These are phyloP conservation scores for Tenebrio molitor DNA, from an alignment of 1,140 invertebrate genomes.

Conservation along the genomic window DNA sequence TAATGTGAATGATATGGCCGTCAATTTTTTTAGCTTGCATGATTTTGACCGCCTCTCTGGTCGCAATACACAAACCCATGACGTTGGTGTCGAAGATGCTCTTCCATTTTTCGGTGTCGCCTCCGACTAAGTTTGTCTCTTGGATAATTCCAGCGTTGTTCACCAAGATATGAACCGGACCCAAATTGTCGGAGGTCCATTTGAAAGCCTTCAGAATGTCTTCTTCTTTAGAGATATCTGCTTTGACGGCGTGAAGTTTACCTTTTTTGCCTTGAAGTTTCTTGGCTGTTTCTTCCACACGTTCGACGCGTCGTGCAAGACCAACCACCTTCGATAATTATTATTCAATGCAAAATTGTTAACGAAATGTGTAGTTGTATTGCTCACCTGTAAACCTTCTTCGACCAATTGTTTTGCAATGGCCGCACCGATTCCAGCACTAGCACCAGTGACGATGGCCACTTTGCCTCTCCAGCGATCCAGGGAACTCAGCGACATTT, in stretches of 20 bases:
- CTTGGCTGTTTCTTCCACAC: conserved; percentile 31
- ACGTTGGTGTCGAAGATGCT: no score
- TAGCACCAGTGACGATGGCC: no score
- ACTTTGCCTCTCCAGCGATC: no score
- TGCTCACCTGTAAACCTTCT: neutral
- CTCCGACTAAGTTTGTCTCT: conserved; percentile 59
- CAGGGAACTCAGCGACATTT: neutral
- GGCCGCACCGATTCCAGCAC: no score
- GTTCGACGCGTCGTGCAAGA: conserved; percentile 45
- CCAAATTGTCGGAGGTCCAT: conserved; percentile 72
- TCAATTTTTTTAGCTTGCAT: conserved; percentile 39
- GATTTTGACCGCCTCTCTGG: conserved; percentile 27
- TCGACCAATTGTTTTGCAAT: neutral
- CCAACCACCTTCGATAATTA: conserved; percentile 49
- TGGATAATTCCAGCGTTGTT: conserved; percentile 78
- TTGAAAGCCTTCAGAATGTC: conserved; percentile 77
- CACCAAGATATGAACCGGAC: conserved; percentile 77
- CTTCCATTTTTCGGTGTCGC: conserved; percentile 18
- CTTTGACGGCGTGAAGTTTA: conserved; percentile 69
- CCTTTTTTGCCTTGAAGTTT: conserved; percentile 50
- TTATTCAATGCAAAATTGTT: no score
- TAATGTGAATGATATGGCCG: conserved; percentile 42
- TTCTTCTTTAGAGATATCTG: conserved; percentile 75
- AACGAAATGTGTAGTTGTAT: no score
- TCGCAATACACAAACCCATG: conserved; percentile 17